Conservation (phyloP, 2,113 vertebrate species). For the Orientallactaga bullata region DNA sequence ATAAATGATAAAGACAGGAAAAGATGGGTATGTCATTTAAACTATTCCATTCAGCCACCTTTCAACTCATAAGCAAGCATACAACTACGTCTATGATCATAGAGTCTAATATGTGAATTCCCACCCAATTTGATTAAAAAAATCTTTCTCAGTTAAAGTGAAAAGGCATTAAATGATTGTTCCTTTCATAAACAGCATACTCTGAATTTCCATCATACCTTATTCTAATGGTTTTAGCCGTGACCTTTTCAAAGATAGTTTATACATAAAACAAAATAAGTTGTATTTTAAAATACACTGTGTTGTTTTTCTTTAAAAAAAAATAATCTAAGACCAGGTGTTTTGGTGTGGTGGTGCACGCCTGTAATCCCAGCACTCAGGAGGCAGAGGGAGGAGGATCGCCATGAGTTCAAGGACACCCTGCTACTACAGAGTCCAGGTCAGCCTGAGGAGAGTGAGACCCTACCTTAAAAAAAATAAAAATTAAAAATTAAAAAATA, state of each 20-base stretch:
- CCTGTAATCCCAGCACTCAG: too few relatives aligned
- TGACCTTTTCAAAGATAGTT: conserved; percentile 40
- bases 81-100: background rate
- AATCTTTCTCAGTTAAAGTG: background rate
- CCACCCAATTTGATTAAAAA: background rate
- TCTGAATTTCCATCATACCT: conserved; percentile 35
- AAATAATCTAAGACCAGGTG: too few relatives aligned
- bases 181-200: background rate
- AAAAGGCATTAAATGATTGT: conserved; percentile 12
- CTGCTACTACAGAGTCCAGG: too few relatives aligned
- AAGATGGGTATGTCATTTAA: background rate
- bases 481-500: background rate
- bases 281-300: conserved; percentile 20
- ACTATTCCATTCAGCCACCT: background rate
- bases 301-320: conserved; percentile 27
- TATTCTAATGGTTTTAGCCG: background rate
- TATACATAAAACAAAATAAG: conserved; percentile 9
- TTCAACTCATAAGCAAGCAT: background rate
- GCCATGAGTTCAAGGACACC: too few relatives aligned
- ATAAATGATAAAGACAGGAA: background rate
- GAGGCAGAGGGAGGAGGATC: too few relatives aligned
- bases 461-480: too few relatives aligned
- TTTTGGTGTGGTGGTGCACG: too few relatives aligned
- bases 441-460: too few relatives aligned
- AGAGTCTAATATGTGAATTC: conserved; percentile 1